Percentiles rank a stretch among this genome's conserved stretches.
phyloP scores from a whole-genome alignment of 2,888 invertebrate species.

The Smittia sp. region DNA sequence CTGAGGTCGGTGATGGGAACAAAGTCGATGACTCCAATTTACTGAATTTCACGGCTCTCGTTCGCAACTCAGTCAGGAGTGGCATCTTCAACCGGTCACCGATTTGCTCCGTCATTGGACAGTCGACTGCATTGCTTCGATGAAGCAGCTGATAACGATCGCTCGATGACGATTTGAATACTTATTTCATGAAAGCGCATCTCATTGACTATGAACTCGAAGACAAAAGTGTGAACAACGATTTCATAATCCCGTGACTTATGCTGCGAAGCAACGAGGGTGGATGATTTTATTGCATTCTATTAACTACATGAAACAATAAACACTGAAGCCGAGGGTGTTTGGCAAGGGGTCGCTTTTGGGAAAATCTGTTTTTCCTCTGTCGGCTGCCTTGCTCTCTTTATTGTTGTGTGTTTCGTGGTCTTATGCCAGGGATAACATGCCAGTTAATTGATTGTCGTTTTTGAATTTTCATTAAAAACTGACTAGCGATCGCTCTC shows the following conservation, averaged over 20 bases:
- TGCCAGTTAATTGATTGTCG: slow-evolving; percentile 40
- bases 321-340: slow-evolving; percentile 22
- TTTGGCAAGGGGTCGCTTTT: neutral
- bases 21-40: slow-evolving; percentile 9
- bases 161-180: neutral
- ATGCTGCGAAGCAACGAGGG: slow-evolving; percentile 10
- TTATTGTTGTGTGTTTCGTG: slow-evolving; percentile 30
- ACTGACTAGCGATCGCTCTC: neutral
- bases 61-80: too few species aligned
- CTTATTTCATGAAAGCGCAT: neutral
- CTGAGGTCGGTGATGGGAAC: neutral
- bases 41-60: slow-evolving; percentile 2
- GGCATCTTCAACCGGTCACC: slow-evolving; percentile 8
- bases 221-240: slow-evolving; percentile 18
- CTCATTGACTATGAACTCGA: neutral
- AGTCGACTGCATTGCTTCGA: neutral
- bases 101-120: neutral
- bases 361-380: slow-evolving; percentile 38
- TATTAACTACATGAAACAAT: slow-evolving; percentile 41
- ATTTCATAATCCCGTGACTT: neutral
- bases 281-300: slow-evolving; percentile 40
- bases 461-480: slow-evolving; percentile 38
- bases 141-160: neutral
- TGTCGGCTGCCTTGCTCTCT: neutral
- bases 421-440: slow-evolving; percentile 41